These are phyloP conservation scores for Clitarchus hookeri DNA, from an alignment of 2,888 invertebrate species.

Conservation along the genomic window DNA sequence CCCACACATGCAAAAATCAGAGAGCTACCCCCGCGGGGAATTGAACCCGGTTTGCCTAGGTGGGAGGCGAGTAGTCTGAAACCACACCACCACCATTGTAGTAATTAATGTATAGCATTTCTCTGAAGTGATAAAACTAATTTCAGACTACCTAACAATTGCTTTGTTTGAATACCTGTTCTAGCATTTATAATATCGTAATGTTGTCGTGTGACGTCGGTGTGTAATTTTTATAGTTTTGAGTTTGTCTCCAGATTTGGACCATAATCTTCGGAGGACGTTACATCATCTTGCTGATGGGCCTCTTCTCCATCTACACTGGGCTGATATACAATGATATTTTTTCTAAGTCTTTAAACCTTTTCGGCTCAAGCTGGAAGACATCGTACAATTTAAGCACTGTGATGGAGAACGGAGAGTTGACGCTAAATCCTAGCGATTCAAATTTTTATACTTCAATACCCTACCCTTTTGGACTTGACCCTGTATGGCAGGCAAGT, in stretches of 20 bases:
- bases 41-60: too few relatives aligned
- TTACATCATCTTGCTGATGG: conserved; percentile 80
- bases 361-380: conserved; percentile 71
- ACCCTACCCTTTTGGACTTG: conserved; percentile 73
- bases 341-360: conserved; percentile 76
- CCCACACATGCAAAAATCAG: too few relatives aligned
- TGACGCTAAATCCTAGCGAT: conserved; percentile 58
- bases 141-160: too few relatives aligned
- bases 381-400: conserved; percentile 53
- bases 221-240: conserved; percentile 18
- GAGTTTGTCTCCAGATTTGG: conserved; percentile 62
- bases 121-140: too few relatives aligned
- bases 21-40: too few relatives aligned
- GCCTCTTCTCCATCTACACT: conserved; percentile 76
- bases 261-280: conserved; percentile 76
- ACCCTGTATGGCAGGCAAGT: conserved; percentile 72
- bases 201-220: neutral
- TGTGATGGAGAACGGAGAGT: conserved; percentile 49
- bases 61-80: too few relatives aligned
- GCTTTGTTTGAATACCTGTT: too few relatives aligned
- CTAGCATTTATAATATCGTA: neutral
- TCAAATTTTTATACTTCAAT: conserved; percentile 52
- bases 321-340: conserved; percentile 79
- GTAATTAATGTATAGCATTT: too few relatives aligned
- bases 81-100: too few relatives aligned